These are phyloP conservation scores for Cryptophagus acutangulus DNA, from an alignment of 2,888 invertebrate species.

Conservation along the genomic window DNA sequence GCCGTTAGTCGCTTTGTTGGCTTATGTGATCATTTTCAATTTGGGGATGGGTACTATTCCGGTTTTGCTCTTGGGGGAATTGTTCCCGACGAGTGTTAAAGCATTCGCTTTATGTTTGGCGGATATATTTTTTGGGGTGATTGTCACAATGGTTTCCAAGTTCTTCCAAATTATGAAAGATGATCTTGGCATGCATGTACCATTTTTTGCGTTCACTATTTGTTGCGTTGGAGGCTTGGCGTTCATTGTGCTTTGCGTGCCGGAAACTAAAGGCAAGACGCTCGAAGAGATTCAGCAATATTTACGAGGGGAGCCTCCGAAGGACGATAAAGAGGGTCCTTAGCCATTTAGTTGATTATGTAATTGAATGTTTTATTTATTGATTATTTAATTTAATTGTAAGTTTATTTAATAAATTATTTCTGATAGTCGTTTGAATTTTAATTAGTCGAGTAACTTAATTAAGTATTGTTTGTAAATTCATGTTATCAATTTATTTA, in stretches of 20 bases:
- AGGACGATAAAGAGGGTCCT: too few species aligned
- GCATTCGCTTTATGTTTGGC: conserved; percentile 55
- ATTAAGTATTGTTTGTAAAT: too few species aligned
- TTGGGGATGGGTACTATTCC: conserved; percentile 54
- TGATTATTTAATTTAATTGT: too few species aligned
- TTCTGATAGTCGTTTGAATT: too few species aligned
- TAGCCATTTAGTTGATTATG: too few species aligned
- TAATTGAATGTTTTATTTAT: too few species aligned
- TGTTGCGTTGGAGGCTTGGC: conserved; percentile 58
- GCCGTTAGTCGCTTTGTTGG: conserved; percentile 48
- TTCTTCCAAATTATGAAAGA: conserved; percentile 52
- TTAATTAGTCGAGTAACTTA: too few species aligned
- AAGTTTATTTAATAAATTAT: too few species aligned
- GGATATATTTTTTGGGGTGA: conserved; percentile 50
- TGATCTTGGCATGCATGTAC: conserved; percentile 56
- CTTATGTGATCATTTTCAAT: conserved; percentile 51
- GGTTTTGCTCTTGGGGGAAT: conserved; percentile 51
- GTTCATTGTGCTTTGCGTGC: conserved; percentile 57
- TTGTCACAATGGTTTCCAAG: conserved; percentile 49
- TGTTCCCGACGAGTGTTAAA: conserved; percentile 54
- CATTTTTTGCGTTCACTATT: conserved; percentile 60
- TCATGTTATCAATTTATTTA: too few species aligned
- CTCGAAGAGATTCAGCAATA: conserved; percentile 64
- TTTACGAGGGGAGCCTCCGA: conserved; percentile 52
- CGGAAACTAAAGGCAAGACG: conserved; percentile 68